phyloP scores from a whole-genome alignment of 1,140 invertebrate genomes.

The Cydia splendana region DNA sequence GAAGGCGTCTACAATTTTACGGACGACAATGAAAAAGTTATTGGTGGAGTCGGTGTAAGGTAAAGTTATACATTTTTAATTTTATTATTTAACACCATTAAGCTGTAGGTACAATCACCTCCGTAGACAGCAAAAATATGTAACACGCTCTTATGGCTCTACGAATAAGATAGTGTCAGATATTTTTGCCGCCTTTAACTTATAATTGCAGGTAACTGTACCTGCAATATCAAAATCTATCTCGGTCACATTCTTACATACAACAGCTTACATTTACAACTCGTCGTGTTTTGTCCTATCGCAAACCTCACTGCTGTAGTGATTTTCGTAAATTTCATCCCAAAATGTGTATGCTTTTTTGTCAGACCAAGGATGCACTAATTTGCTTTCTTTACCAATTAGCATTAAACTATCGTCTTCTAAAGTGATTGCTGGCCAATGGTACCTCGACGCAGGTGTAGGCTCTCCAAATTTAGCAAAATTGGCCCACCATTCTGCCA shows the following conservation, averaged over 20 bases:
- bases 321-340: conserved; percentile 58
- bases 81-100: conserved; percentile 4
- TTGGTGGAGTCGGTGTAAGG: conserved; percentile 65
- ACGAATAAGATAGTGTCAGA: no score
- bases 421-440: conserved; percentile 55
- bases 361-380: conserved; percentile 49
- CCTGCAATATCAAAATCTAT: neutral
- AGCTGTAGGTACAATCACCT: neutral
- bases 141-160: no score
- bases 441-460: conserved; percentile 50
- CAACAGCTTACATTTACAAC: conserved; percentile 35
- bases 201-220: no score
- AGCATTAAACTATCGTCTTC: conserved; percentile 54
- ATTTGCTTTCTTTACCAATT: conserved; percentile 51
- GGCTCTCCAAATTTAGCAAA: conserved; percentile 75
- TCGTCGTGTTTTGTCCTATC: conserved; percentile 41
- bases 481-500: conserved; percentile 73
- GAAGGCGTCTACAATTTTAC: conserved; percentile 57
- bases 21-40: conserved; percentile 70
- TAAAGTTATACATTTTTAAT: conserved; percentile 43
- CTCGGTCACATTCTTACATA: neutral
- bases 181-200: no score
- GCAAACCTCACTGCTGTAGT: conserved; percentile 53
- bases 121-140: no score
- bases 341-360: conserved; percentile 60